A percentile compares a stretch with the other conserved stretches of the same genome.
These are phyloP conservation scores for Epizoanthus ramosus DNA, from an alignment of 92 coral and sea anemone genomes.

Conservation along the genomic window DNA sequence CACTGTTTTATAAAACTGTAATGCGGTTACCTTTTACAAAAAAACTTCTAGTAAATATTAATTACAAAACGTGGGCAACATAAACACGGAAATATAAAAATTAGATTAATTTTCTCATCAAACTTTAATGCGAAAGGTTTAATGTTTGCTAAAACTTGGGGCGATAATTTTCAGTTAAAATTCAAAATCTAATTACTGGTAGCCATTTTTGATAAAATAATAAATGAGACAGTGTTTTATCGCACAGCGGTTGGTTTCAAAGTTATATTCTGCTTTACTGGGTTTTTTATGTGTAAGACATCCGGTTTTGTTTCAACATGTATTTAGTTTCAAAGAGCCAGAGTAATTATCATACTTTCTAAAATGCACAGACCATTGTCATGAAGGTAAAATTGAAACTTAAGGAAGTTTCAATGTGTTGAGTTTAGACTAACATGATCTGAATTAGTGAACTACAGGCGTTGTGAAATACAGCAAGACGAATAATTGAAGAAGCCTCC, in stretches of 20 bases:
- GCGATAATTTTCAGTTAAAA: conserved; percentile 29
- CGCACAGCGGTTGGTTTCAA: conserved; percentile 13
- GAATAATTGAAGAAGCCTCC: not conserved
- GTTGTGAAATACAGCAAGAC: not conserved
- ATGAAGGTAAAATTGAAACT: not conserved
- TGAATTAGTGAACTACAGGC: not conserved
- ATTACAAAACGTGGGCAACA: conserved; percentile 29
- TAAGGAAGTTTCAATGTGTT: not conserved
- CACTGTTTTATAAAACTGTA: conserved; percentile 12
- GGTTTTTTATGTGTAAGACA: not conserved
- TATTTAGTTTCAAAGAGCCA: not conserved
- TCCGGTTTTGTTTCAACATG: not conserved
- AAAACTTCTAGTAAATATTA: not conserved
- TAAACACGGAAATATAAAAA: not conserved
- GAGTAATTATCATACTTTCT: not conserved
- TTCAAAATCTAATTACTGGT: conserved; percentile 38
- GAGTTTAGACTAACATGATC: not conserved
- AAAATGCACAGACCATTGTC: not conserved
- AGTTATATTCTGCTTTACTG: not conserved
- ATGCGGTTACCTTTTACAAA: not conserved
- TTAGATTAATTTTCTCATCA: conserved; percentile 32
- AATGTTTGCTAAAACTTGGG: conserved; percentile 20
- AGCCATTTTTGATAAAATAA: conserved; percentile 6
- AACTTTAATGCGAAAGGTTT: conserved; percentile 8
- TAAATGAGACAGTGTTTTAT: conserved; percentile 6